Evolutionary conservation across 1,140 invertebrate species (phyloP), one percentile per base, ranked within the genome.

Genomic region (Drosophila chauvacae): DNA sequence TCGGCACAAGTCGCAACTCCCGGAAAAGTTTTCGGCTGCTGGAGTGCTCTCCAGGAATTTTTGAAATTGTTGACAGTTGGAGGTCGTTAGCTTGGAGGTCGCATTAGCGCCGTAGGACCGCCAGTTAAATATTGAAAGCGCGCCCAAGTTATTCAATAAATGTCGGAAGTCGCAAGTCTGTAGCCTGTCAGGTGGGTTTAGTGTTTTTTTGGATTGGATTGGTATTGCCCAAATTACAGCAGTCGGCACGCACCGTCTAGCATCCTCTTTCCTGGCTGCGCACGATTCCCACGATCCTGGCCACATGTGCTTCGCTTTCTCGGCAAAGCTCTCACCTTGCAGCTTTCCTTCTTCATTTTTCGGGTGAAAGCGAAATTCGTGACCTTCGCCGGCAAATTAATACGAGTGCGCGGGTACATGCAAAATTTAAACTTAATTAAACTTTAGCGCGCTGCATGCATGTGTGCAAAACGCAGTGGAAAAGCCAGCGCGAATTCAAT

Each of bases 391-490:
- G 64, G 63, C 51, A 78, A 88, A 88, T 84, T 81, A 84, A 80
- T 78, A 64, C 69, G 45, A 75, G 59, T 44, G 14, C 9, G 18
- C 13, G 53, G 20, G 53, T 39, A 56, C 63, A 78, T 72, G 70
- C 77, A 53, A 66, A 90, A 90, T 90, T 78, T 90, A 75, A 88
- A 90, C 85, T 80, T 83, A 88, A 88, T 90, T 90, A 85, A 90
- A 88, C 77, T 90, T 90, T 69, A 55, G 26, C 33, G n/a, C 10
- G 37, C 50, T 47, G 70, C 60, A 33, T 60, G 56, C 60, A 50
- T 60, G 56, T 68, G 53, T 76, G 55, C 11, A 64, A 60, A 33
- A 59, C 53, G 33, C 20, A 44, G 48, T 72, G 45, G 47, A n/a
- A 59, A 37, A 73, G 69, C 44, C 41, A 23, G 20, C 37, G 63